Base-by-base conservation (phyloP, 1,140 invertebrate species). In the Eulimnadia texana region DNA sequence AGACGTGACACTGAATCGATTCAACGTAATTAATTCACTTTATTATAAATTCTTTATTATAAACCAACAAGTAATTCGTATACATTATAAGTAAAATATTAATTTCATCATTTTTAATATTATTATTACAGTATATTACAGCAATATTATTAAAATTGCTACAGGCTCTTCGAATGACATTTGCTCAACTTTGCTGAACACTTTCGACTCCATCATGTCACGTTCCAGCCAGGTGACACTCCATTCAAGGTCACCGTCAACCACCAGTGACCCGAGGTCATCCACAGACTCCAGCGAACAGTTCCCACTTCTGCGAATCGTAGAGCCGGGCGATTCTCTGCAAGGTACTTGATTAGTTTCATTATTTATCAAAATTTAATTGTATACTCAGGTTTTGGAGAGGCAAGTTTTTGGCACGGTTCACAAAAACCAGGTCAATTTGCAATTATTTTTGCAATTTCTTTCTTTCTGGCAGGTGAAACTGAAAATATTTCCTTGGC, bases 161-260 rank as follows among this genome's bases (percentile, higher is more conserved):
- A 69, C 76, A 72, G 79, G 77, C 63, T 80, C 79, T 60, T 80
- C 82, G 10, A 69, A 74, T 61, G 82, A 84, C 67, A 73, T 84
- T 70, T 78, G 82, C 60, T 80, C 82, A 20, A 79, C 80, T 52
- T 68, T 84, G 50, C 70, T 84, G 67, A 77, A 76, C 49, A 82
- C 84, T 74, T 84, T 82, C 73, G 82, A 84, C 73, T 77, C 79
- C 66, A 70, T 82, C 49, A 77, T 79, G 29, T 77, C 78, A 16
- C 64, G 69, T 47, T 28, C 72, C 71, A 62, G 50, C 25, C 50
- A 57, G 13, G 62, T 60, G 52, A 68, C 67, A 57, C 22, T 52
- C 22, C 50, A 61, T 13, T 27, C 33, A 42, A 42, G 33, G 33
- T 42, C 33, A 42, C 16, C 33, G 16, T 9, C 16, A 16, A 42